Conservation (phyloP, 2,888 invertebrate genomes). For the Steinernema scapterisci region DNA sequence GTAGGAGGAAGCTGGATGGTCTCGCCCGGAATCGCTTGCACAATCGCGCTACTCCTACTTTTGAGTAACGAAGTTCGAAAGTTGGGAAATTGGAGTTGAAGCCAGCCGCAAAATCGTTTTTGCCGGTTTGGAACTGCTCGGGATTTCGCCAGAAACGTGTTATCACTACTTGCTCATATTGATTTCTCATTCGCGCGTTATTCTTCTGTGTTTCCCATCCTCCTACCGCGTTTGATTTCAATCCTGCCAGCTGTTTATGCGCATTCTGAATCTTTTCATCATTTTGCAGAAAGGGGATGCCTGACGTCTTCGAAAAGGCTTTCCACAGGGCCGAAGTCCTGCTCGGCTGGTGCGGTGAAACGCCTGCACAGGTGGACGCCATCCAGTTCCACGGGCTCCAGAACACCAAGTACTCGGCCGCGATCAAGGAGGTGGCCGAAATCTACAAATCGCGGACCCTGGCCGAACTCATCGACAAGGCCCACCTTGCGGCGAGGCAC, state of each 20-base stretch:
- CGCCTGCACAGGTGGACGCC: slow-evolving; percentile 53
- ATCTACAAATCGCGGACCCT: slow-evolving; percentile 85
- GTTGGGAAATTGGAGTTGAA: too few species aligned
- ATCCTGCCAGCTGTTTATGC: not conserved
- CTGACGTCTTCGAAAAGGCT: slow-evolving; percentile 25
- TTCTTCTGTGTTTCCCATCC: not conserved
- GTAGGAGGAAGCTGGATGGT: too few species aligned
- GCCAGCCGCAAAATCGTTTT: too few species aligned
- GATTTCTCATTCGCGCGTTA: not conserved
- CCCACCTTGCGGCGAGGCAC: slow-evolving; percentile 59
- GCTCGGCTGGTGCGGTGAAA: slow-evolving; percentile 43
- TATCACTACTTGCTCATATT: too few species aligned
- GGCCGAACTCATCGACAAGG: slow-evolving; percentile 73
- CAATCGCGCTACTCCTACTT: too few species aligned
- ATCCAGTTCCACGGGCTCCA: slow-evolving; percentile 63
- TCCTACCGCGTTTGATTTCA: not conserved
- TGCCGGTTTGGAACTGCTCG: too few species aligned
- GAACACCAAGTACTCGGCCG: slow-evolving; percentile 59
- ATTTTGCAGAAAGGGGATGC: not conserved
- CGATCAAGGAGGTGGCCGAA: slow-evolving; percentile 73
- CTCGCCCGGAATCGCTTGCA: too few species aligned
- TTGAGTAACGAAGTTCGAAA: too few species aligned
- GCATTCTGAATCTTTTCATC: not conserved
- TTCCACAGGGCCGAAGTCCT: slow-evolving; percentile 49
- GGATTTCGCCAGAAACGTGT: too few species aligned